Evolutionary conservation across 2,113 vertebrate genomes (phyloP), one percentile per base, ranked within the genome.

Genomic region (Bolborhynchus lineola): DNA sequence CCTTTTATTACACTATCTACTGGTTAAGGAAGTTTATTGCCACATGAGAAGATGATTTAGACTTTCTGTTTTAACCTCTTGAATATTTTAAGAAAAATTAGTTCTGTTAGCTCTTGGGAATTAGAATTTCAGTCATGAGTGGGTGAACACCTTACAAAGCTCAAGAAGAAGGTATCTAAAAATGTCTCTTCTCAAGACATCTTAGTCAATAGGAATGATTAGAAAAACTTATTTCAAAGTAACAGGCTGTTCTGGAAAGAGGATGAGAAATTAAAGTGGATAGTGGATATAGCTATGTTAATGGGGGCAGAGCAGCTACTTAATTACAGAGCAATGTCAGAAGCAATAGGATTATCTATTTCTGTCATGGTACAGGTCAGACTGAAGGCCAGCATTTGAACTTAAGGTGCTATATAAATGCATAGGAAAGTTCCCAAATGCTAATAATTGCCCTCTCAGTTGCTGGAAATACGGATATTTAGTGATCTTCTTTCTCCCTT

Each of bases 371-470:
- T 75, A 50, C 2, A 2, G 92, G 82, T 94, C 93, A 92, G 65
- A 39, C 31, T 29, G 49, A 94, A 72, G 78, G 44, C 49, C 63
- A 88, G 28, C 31, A 57, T 14, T 69, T 96, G 82, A 90, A 92
- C 44, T 87, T 87, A 82, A 93, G 86, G 50, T 90, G 91, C 94
- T 75, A 86, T 90, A 86, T 88, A 94, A 95, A 92, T 92, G 75
- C 59, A 88, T 55, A 83, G 46, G 29, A 49, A 95, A 82, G 75
- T 62, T 65, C 86, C 31, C 39, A 81, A 92, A 76, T 52, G 74
- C 72, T 92, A 79, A n/a, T 76, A 65, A 88, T 72, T 37, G 4
- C 50, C 55, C 11, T 82, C 52, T 91, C 46, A 39, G 59, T 91
- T 89, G 60, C 92, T 92, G 42, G 75, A 81, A 91, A 86, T 91